Conservation (phyloP, 2,888 invertebrate genomes). For the Volucella bombylans region DNA sequence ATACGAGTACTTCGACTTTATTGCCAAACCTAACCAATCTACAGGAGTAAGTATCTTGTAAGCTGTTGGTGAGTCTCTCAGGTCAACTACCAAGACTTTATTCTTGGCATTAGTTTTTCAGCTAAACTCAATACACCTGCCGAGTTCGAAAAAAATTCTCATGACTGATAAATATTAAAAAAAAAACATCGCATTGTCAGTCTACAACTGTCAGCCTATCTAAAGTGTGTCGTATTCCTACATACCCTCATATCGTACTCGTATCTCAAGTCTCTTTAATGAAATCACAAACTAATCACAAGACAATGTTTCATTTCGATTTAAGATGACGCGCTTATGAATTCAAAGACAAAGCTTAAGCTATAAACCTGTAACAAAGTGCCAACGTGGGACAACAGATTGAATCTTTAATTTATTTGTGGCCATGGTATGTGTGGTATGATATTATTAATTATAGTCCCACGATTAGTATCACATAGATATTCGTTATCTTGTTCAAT, state of each 20-base stretch:
- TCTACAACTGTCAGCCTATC: not conserved
- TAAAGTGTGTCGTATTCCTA: slow-evolving; percentile 4
- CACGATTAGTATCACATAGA: slow-evolving; percentile 44
- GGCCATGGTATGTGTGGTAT: slow-evolving; percentile 4
- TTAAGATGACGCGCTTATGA: slow-evolving; percentile 8
- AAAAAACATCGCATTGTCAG: too few species aligned
- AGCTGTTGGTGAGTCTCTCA: too few species aligned
- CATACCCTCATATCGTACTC: not conserved
- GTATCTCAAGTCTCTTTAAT: not conserved
- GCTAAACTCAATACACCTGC: too few species aligned
- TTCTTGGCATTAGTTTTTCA: too few species aligned
- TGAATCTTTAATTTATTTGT: slow-evolving; percentile 44
- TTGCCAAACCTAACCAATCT: too few species aligned
- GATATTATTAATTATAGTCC: slow-evolving; percentile 52
- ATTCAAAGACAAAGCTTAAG: slow-evolving; percentile 8
- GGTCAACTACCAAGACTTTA: too few species aligned
- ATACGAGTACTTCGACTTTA: too few species aligned
- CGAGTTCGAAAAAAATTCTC: too few species aligned
- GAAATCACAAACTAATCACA: slow-evolving; percentile 33
- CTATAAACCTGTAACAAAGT: slow-evolving; percentile 42
- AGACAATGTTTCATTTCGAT: slow-evolving; percentile 19
- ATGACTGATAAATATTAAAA: too few species aligned
- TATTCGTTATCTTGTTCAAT: slow-evolving; percentile 57
- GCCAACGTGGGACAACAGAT: slow-evolving; percentile 7
- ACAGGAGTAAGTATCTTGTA: too few species aligned